Evolutionary conservation across 2,113 vertebrate genomes (phyloP).

Genomic region (Trichomycterus rosablanca): DNA sequence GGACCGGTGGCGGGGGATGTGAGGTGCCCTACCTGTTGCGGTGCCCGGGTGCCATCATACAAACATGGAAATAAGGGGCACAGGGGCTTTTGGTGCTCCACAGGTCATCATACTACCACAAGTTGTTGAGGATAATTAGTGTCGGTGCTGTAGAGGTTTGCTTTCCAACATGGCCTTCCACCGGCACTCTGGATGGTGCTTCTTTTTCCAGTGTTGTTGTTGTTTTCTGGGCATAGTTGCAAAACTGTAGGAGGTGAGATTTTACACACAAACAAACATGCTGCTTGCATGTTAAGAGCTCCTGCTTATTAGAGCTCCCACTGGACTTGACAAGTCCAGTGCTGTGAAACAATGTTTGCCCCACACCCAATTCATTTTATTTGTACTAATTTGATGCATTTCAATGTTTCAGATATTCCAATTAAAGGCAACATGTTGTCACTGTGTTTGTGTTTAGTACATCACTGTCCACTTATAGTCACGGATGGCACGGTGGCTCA

Average conservation of each 20-base stretch:
- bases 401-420: no score
- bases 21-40: constrained; percentile 57
- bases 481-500: no score
- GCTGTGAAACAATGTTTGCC: no score
- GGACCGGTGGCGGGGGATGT: constrained; percentile 49
- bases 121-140: constrained; percentile 31
- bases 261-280: background rate
- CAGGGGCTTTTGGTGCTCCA: constrained; percentile 27
- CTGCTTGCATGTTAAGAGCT: no score
- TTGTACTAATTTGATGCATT: no score
- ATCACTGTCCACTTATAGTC: no score
- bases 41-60: constrained; percentile 43
- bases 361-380: no score
- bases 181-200: constrained; percentile 21
- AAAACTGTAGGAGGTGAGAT: constrained; percentile 11
- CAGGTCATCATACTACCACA: constrained; percentile 4
- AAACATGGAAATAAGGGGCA: constrained; percentile 41
- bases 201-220: constrained; percentile 21
- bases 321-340: no score
- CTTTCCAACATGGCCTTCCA: constrained; percentile 22
- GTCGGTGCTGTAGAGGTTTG: constrained; percentile 14
- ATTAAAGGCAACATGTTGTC: no score
- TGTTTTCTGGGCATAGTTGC: constrained; percentile 18
- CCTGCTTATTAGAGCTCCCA: no score
- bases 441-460: no score